A percentile compares a stretch with the other conserved stretches of the same genome.
Evolutionary conservation across 2,797 vertebrate genomes (phyloP).

Genomic region (Oophaga sylvatica): DNA sequence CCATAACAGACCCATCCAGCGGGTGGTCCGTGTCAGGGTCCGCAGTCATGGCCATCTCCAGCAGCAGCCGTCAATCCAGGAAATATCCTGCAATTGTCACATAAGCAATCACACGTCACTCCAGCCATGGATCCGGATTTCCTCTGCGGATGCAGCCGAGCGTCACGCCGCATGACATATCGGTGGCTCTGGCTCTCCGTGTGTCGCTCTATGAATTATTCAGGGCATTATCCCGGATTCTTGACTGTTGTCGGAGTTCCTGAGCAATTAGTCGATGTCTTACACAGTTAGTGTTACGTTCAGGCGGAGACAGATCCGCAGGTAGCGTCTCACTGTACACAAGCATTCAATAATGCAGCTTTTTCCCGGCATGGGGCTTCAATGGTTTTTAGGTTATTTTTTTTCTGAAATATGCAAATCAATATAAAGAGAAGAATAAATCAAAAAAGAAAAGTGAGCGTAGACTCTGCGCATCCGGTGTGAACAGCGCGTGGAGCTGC

Average conservation of each 20-base stretch:
- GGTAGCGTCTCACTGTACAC: neutral
- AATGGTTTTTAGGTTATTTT: neutral
- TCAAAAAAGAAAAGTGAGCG: neutral
- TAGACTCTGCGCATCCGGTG: too few relatives aligned
- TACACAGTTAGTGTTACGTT: neutral
- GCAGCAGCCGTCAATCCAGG: too few relatives aligned
- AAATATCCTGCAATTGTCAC: too few relatives aligned
- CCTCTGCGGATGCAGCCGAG: too few relatives aligned
- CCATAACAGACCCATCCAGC: too few relatives aligned
- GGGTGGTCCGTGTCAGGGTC: too few relatives aligned
- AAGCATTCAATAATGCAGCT: neutral
- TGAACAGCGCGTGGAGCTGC: too few relatives aligned
- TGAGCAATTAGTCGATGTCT: neutral
- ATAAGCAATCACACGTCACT: too few relatives aligned
- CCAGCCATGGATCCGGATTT: too few relatives aligned
- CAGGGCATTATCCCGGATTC: neutral
- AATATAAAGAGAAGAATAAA: neutral
- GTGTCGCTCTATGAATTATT: neutral
- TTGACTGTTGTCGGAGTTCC: neutral
- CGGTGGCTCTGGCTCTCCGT: neutral
- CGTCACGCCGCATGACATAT: too few relatives aligned
- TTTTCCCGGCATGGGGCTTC: neutral
- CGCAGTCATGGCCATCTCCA: too few relatives aligned
- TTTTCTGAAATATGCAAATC: neutral
- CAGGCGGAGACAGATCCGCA: neutral